Evolutionary conservation across 2,113 vertebrate genomes (phyloP).

Genomic region (Indicator maculatus): DNA sequence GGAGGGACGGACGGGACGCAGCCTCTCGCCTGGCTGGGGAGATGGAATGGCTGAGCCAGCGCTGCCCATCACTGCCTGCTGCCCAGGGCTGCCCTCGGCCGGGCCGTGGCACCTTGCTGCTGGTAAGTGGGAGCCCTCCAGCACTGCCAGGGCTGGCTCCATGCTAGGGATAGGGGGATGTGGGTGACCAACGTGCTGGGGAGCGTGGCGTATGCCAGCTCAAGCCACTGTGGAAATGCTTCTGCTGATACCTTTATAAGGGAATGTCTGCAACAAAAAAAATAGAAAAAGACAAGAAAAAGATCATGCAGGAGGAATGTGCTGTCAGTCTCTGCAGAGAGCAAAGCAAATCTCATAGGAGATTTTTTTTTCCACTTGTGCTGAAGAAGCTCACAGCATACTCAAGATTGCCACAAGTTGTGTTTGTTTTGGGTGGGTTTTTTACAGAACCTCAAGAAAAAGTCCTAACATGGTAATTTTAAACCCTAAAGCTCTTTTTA

Average conservation of each 20-base stretch:
- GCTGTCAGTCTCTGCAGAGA: not conserved
- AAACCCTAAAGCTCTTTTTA: not conserved
- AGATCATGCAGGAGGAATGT: not conserved
- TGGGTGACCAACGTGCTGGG: accelerated
- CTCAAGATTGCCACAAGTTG: not conserved
- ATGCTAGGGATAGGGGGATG: not conserved
- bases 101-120: constrained; percentile 5
- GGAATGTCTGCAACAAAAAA: not conserved
- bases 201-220: accelerated
- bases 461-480: not conserved
- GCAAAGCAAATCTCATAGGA: not conserved
- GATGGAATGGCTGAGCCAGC: constrained; percentile 51
- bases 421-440: not conserved
- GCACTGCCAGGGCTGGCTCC: not conserved
- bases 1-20: not conserved
- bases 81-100: constrained; percentile 19
- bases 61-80: not conserved
- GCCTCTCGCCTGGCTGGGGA: not conserved
- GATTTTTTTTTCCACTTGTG: not conserved
- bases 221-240: accelerated
- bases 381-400: not conserved
- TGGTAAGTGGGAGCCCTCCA: constrained; percentile 51
- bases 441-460: not conserved
- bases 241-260: not conserved
- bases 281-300: not conserved